phyloP scores from a whole-genome alignment of 2,888 invertebrate genomes.

The Lycaena phlaeas region DNA sequence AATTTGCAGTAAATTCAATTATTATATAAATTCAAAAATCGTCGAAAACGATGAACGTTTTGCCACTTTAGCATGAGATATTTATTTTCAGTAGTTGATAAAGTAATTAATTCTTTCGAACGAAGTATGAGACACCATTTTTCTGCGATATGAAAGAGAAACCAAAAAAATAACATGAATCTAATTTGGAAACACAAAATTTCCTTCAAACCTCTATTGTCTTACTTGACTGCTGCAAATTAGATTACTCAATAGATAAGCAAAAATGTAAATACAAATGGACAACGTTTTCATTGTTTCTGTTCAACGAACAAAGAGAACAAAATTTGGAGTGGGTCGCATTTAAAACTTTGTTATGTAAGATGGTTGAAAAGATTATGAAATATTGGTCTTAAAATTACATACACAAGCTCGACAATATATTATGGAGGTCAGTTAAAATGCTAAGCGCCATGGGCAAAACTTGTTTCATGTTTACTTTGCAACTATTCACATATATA shows the following conservation, averaged over 20 bases:
- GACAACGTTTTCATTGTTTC: conserved; percentile 45
- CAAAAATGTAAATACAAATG: conserved; percentile 40
- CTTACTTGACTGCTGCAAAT: conserved; percentile 26
- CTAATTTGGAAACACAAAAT: background rate
- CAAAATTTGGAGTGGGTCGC: conserved; percentile 35
- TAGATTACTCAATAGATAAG: conserved; percentile 42
- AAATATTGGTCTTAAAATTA: conserved; percentile 24
- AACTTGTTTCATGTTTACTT: background rate
- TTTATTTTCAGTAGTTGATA: too few species aligned
- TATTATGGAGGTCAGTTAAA: conserved; percentile 4
- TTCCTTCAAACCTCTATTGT: conserved; percentile 9
- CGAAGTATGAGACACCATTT: too few species aligned
- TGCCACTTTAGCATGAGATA: too few species aligned
- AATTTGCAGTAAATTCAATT: too few species aligned
- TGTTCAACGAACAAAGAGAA: conserved; percentile 26
- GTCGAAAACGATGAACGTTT: too few species aligned
- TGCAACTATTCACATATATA: background rate
- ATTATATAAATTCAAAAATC: too few species aligned
- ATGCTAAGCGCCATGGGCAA: conserved; percentile 1
- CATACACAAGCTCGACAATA: conserved; percentile 1
- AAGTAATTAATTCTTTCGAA: too few species aligned
- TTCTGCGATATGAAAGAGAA: too few species aligned
- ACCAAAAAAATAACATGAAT: too few species aligned
- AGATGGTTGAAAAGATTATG: conserved; percentile 41
- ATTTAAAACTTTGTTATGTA: conserved; percentile 51